A percentile compares a stretch with the other conserved stretches of the same genome.
Conservation (phyloP, 64 coral and sea anemone genomes). For the Montipora sp. region DNA sequence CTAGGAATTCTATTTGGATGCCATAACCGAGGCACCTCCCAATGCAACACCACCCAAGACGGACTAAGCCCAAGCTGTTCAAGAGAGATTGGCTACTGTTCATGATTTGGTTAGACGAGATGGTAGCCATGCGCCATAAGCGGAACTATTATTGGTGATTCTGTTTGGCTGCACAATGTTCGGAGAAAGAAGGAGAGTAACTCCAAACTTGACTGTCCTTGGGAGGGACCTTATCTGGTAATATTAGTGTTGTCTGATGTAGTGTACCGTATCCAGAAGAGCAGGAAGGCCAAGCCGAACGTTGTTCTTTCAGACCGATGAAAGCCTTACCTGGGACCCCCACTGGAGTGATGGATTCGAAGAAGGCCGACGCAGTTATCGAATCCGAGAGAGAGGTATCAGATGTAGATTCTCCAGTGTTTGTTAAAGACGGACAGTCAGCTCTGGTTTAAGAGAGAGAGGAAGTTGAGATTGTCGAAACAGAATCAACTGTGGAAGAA, state of each 20-base stretch:
- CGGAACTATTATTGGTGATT: constrained; percentile 57
- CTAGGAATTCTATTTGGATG: constrained; percentile 48
- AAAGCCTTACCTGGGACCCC: constrained; percentile 56
- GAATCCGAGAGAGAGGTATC: background rate
- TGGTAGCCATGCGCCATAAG: constrained; percentile 14
- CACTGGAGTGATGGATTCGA: constrained; percentile 37
- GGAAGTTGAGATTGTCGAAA: background rate
- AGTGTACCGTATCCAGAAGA: constrained; percentile 45
- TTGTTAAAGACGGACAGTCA: background rate
- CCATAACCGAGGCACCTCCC: constrained; percentile 32
- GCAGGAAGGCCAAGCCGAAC: constrained; percentile 36
- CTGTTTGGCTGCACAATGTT: constrained; percentile 54
- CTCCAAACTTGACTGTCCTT: constrained; percentile 31
- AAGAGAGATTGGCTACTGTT: constrained; percentile 18
- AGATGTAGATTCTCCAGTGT: constrained; percentile 4
- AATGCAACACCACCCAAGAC: constrained; percentile 21
- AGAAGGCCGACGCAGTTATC: background rate
- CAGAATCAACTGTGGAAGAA: background rate
- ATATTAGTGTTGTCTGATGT: constrained; percentile 53
- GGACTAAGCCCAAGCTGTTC: background rate
- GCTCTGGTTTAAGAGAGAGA: too few relatives aligned
- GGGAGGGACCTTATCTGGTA: constrained; percentile 41
- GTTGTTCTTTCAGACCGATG: constrained; percentile 45
- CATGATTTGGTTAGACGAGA: background rate
- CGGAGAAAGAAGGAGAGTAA: constrained; percentile 41